These are phyloP conservation scores for Buathra laborator DNA, from an alignment of 2,888 invertebrate species.

Conservation along the genomic window DNA sequence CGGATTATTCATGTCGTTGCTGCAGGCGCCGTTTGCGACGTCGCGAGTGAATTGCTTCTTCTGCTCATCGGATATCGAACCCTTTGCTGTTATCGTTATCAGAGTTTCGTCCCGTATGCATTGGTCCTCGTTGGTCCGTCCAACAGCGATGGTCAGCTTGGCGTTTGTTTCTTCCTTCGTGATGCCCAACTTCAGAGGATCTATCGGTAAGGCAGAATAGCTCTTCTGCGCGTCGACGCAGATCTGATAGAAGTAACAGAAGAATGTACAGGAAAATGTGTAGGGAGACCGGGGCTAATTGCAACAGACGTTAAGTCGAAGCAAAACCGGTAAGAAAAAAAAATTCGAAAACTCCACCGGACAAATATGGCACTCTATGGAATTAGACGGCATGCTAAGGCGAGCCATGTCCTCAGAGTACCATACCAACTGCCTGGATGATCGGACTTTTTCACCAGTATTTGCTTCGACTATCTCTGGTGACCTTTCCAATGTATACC, in stretches of 20 bases:
- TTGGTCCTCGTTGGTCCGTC: slow-evolving; percentile 78
- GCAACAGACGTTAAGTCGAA: too few relatives aligned
- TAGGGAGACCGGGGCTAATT: too few relatives aligned
- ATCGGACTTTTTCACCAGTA: background rate
- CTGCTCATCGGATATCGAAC: slow-evolving; percentile 82
- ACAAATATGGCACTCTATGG: too few relatives aligned
- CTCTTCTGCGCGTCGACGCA: slow-evolving; percentile 82
- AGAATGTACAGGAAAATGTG: background rate
- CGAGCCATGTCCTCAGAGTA: too few relatives aligned
- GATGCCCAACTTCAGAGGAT: slow-evolving; percentile 68
- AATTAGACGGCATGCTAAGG: too few relatives aligned
- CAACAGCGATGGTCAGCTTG: slow-evolving; percentile 79
- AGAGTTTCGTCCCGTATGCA: slow-evolving; percentile 80
- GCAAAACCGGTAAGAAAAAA: too few relatives aligned
- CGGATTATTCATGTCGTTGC: slow-evolving; percentile 72
- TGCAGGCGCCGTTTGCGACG: slow-evolving; percentile 73
- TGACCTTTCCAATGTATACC: slow-evolving; percentile 64
- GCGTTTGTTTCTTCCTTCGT: slow-evolving; percentile 77
- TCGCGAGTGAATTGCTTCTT: slow-evolving; percentile 72
- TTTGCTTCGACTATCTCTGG: background rate
- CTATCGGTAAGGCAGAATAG: slow-evolving; percentile 69
- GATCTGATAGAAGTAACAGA: slow-evolving; percentile 71
- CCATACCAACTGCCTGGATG: background rate
- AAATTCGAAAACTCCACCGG: too few relatives aligned
- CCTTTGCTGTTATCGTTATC: slow-evolving; percentile 79